Conservation (phyloP, 2,113 vertebrate genomes). For the Beaufortia kweichowensis region DNA sequence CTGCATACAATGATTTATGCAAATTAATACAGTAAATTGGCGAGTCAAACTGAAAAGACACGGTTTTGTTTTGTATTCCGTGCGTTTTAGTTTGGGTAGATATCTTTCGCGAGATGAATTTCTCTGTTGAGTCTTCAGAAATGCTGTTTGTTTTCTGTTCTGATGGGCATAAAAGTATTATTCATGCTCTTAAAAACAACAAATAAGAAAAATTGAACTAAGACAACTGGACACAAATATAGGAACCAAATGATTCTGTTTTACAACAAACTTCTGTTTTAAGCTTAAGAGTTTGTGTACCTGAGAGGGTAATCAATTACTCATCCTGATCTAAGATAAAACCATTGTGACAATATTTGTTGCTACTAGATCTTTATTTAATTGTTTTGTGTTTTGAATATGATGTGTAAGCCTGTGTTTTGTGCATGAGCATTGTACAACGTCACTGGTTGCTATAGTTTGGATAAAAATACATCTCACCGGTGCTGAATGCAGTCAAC, state of each 20-base stretch:
- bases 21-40: slow-evolving; percentile 33
- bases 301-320: too few species aligned
- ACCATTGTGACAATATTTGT: background rate
- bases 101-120: too few species aligned
- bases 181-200: too few species aligned
- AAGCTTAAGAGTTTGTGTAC: too few species aligned
- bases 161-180: too few species aligned
- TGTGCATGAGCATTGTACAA: slow-evolving; percentile 4
- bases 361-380: background rate
- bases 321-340: background rate
- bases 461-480: slow-evolving; percentile 30
- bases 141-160: too few species aligned
- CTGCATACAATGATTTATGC: slow-evolving; percentile 40
- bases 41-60: background rate
- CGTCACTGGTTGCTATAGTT: slow-evolving; percentile 35
- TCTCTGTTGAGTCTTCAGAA: too few species aligned
- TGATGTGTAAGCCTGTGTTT: background rate
- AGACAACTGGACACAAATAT: too few species aligned
- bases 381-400: background rate
- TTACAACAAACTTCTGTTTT: too few species aligned
- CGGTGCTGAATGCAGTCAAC: slow-evolving; percentile 31
- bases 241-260: too few species aligned
- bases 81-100: background rate
- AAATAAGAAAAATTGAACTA: too few species aligned
- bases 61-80: background rate